These are phyloP conservation scores for Apostichopus californicus DNA, from an alignment of 35 echinoderm and acorn worm genomes.

Conservation along the genomic window DNA sequence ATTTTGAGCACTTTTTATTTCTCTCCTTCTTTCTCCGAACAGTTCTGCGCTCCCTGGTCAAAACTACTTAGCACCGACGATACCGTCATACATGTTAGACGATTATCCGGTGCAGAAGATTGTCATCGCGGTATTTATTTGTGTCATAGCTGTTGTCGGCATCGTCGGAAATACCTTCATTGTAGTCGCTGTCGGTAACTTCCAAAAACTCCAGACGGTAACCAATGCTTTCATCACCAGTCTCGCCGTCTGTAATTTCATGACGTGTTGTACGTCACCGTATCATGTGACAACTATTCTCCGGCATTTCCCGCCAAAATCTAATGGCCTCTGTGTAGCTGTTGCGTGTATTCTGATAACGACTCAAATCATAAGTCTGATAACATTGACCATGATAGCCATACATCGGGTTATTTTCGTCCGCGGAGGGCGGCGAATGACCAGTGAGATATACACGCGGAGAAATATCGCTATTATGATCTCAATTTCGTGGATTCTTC, in stretches of 20 bases:
- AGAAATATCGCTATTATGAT: conserved; percentile 7
- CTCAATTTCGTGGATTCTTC: conserved; percentile 8
- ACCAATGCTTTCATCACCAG: conserved; percentile 19
- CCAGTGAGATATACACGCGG: background rate
- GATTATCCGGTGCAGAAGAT: background rate
- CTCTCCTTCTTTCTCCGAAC: background rate
- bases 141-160: background rate
- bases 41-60: background rate
- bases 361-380: background rate
- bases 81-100: background rate
- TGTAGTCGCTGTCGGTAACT: background rate
- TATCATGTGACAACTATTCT: conserved; percentile 27
- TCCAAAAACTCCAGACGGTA: background rate
- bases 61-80: background rate
- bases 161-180: conserved; percentile 2
- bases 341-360: conserved; percentile 6
- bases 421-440: background rate
- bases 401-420: background rate
- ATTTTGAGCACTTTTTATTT: too few relatives aligned
- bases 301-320: conserved; percentile 1
- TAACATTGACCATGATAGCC: background rate
- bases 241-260: conserved; percentile 15
- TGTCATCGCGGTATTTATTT: background rate
- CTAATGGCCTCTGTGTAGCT: background rate
- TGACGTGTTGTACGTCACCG: background rate